Evolutionary conservation across 2,113 vertebrate species (phyloP).

Genomic region (Scatophagus argus): DNA sequence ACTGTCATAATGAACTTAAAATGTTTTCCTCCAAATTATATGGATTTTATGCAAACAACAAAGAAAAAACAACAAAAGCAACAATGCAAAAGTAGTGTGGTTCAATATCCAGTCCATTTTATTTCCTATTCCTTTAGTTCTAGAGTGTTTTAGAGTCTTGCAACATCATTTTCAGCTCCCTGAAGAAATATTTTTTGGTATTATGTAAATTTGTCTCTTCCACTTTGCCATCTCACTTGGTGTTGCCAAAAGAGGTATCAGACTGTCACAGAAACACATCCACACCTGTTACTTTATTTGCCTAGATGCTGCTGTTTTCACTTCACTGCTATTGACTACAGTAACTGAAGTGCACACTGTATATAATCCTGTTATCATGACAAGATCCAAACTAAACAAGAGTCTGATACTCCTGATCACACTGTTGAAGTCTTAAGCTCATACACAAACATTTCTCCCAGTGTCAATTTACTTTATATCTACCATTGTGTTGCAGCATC

Average conservation of each 20-base stretch:
- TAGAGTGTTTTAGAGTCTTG: not conserved
- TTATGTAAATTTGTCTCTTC: slow-evolving; percentile 17
- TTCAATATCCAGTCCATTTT: not conserved
- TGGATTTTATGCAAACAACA: not conserved
- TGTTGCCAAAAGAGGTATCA: slow-evolving; percentile 26
- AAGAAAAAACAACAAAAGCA: not conserved
- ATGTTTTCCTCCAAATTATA: not conserved
- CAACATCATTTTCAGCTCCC: slow-evolving; percentile 14
- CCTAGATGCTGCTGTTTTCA: slow-evolving; percentile 6
- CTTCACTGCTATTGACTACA: slow-evolving; percentile 6
- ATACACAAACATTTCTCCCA: slow-evolving; percentile 32
- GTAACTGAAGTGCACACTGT: slow-evolving; percentile 11
- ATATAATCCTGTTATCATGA: slow-evolving; percentile 25
- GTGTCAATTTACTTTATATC: slow-evolving; percentile 33
- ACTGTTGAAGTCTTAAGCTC: slow-evolving; percentile 4
- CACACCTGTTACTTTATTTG: slow-evolving; percentile 33
- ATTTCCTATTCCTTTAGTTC: slow-evolving; percentile 2
- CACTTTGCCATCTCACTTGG: slow-evolving; percentile 11
- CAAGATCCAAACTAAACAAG: slow-evolving; percentile 32
- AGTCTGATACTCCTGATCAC: slow-evolving; percentile 8
- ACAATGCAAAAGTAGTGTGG: not conserved
- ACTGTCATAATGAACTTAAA: not conserved
- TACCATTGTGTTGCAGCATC: slow-evolving; percentile 14
- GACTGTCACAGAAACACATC: slow-evolving; percentile 4
- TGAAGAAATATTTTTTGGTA: slow-evolving; percentile 26